Conservation (phyloP, 2,113 vertebrate species). For the Gymnogyps californianus region DNA sequence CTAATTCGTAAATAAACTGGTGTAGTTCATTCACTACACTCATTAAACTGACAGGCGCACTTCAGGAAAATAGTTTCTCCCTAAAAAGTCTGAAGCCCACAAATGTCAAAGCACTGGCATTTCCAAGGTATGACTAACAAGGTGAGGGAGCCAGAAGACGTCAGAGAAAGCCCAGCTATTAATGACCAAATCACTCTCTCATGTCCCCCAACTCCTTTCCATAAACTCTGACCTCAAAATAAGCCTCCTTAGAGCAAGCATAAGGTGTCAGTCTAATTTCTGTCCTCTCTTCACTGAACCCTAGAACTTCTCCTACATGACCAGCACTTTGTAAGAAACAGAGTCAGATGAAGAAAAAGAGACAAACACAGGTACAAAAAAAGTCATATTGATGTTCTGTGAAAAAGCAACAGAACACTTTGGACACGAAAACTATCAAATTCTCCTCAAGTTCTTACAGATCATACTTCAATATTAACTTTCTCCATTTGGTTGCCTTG, state of each 20-base stretch:
- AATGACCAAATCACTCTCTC: background rate
- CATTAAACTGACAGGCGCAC: background rate
- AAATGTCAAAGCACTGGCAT: background rate
- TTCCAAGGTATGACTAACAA: background rate
- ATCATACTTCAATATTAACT: background rate
- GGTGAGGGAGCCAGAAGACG: background rate
- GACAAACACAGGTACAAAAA: background rate
- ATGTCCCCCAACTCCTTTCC: background rate
- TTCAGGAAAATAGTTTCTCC: background rate
- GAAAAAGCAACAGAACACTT: background rate
- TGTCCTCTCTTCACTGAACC: background rate
- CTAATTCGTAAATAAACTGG: background rate
- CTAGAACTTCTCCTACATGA: background rate
- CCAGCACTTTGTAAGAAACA: background rate
- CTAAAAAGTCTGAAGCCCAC: background rate
- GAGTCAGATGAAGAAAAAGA: background rate
- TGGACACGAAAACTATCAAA: background rate
- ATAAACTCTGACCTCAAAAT: background rate
- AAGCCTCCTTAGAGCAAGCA: background rate
- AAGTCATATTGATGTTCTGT: rapidly evolving
- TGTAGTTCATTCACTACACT: rapidly evolving
- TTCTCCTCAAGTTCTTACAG: background rate
- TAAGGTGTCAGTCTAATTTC: background rate
- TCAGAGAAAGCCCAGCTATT: background rate
- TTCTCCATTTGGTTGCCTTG: background rate